Base-by-base conservation (phyloP, 53 echinoderm and acorn worm genomes). In the Hippasteria phrygiana region DNA sequence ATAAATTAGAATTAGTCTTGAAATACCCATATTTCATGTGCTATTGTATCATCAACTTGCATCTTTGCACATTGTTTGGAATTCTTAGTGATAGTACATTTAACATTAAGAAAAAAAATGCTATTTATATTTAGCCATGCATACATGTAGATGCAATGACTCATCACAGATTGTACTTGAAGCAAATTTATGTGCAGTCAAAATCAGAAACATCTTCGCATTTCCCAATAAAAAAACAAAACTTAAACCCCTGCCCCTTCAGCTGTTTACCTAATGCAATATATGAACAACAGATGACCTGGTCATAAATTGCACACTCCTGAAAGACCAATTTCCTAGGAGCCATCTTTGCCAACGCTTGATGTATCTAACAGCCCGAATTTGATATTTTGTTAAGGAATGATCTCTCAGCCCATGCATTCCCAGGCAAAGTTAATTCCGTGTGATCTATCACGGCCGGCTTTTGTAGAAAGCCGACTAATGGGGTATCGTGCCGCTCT, bases 391-490 rank as follows among this genome's bases (percentile, higher is more conserved):
- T 18, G 82, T 65, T 82, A 62, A 56, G 35, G 16, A 28, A 29
- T 80, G 41, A 82, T 64, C 33, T 82, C 33, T 38, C 14, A 32
- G 20, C 12, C 10, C 65, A 8, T 82, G 65, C 82, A 65, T 82
- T 65, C 82, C 77, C 18, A 33, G 14, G 22, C 47, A 34, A 66
- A 82, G 50, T 27, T 22, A 82, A 82, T 82, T 66, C 66, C 63
- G 1, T 28, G 8, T 47, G 18, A 45, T 62, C 66, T 63, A 14
- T 71, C 6, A 18, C 71, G 27, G 42, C 9, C 2, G 82, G 20
- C 66, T 66, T 79, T 82, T 62, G 63, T 43, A 66, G 28, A 3
- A 10, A 33, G 46, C 82, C 82, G 82, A 29, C 82, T 82, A 82
- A 82, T 82, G 82, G 64, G 8, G 24, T 35, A 14, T 14, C 35